Evolutionary conservation across 2,797 vertebrate species (phyloP).

Genomic region (Perdix hodgsoniae): DNA sequence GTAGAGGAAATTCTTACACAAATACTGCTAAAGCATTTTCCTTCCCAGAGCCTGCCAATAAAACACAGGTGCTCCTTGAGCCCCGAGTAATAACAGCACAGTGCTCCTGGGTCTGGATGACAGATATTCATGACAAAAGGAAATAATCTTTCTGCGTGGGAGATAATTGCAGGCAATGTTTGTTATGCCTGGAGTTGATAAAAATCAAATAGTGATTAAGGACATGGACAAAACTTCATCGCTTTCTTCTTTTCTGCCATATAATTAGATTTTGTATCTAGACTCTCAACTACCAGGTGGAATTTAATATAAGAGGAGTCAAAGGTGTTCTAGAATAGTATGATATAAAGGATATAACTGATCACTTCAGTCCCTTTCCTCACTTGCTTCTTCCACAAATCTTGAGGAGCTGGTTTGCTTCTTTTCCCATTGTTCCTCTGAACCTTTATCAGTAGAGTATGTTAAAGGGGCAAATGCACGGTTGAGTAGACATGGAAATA

Average conservation of each 20-base stretch:
- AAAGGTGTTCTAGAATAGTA: background rate
- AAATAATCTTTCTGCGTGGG: slow-evolving; percentile 12
- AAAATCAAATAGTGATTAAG: slow-evolving; percentile 53
- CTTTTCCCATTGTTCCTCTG: background rate
- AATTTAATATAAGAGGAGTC: slow-evolving; percentile 40
- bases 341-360: background rate
- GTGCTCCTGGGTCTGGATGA: slow-evolving; percentile 23
- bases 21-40: slow-evolving; percentile 1
- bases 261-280: slow-evolving; percentile 38
- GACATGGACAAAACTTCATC: slow-evolving; percentile 23
- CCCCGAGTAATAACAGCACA: background rate
- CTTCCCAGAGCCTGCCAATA: slow-evolving; percentile 27
- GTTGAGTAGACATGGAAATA: background rate
- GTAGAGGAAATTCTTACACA: slow-evolving; percentile 14
- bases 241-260: slow-evolving; percentile 35
- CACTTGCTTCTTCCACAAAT: background rate
- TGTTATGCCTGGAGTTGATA: slow-evolving; percentile 34
- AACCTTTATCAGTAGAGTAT: background rate
- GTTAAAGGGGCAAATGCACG: background rate
- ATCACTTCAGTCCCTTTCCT: slow-evolving; percentile 25
- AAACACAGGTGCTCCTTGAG: slow-evolving; percentile 35
- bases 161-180: slow-evolving; percentile 46
- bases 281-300: background rate
- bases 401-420: background rate
- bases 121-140: slow-evolving; percentile 44